Conservation (phyloP, 2,888 invertebrate species). For the Kryphioiulus occultus region DNA sequence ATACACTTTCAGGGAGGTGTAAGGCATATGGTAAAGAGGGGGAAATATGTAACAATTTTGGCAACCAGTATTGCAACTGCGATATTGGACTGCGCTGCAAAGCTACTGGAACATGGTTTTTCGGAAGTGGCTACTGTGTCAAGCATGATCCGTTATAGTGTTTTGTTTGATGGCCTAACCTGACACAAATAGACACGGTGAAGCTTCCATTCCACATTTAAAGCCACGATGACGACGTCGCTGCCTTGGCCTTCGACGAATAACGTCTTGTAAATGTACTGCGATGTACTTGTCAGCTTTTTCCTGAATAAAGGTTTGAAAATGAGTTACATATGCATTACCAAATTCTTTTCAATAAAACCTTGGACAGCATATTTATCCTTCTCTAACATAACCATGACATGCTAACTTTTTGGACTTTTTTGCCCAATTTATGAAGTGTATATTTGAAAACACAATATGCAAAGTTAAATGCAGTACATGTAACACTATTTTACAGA, state of each 20-base stretch:
- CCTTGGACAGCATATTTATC: neutral
- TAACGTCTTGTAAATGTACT: slow-evolving; percentile 79
- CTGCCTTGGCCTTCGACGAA: slow-evolving; percentile 78
- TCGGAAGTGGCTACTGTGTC: slow-evolving; percentile 48
- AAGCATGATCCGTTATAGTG: neutral
- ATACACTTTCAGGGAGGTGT: slow-evolving; percentile 45
- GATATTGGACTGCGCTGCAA: slow-evolving; percentile 41
- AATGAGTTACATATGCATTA: neutral
- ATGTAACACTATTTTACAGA: no score
- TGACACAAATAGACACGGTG: slow-evolving; percentile 82
- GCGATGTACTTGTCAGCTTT: slow-evolving; percentile 75
- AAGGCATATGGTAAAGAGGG: slow-evolving; percentile 46
- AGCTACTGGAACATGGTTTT: slow-evolving; percentile 48
- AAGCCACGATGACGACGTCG: slow-evolving; percentile 75
- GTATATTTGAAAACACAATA: no score
- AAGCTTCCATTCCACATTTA: slow-evolving; percentile 75
- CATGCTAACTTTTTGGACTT: no score
- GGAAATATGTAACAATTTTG: slow-evolving; percentile 50
- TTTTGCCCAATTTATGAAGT: no score
- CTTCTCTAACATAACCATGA: no score
- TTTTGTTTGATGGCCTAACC: slow-evolving; percentile 55
- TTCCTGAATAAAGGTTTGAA: slow-evolving; percentile 63
- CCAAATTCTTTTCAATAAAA: neutral
- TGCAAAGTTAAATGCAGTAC: no score
- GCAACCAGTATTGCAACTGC: slow-evolving; percentile 49